Base-by-base conservation (phyloP, 1,140 invertebrate species). In the Drepana arcuata region DNA sequence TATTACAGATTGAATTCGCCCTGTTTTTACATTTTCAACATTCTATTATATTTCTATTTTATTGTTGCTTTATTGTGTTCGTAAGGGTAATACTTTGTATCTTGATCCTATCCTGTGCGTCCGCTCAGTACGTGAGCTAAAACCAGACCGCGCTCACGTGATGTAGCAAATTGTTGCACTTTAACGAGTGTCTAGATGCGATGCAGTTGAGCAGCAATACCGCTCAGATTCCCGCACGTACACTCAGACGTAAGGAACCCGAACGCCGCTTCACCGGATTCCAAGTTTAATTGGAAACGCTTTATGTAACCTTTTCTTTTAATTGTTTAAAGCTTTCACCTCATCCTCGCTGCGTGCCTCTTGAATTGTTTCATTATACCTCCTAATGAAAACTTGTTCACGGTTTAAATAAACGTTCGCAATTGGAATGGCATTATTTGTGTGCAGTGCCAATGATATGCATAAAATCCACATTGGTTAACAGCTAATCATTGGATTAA, bases 201-300 rank as follows among this genome's bases (percentile, higher is more conserved):
- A 16, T 68, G 60, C 52, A 66, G 53, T 62, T 59, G 51, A 53
- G 41, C 58, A 58, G 57, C 49, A 59, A 62, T 53, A 49, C 48
- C 35, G 48, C 26, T 43, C 48, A 63, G 68, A 69, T 67, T 65
- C 65, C 41, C 57, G 50, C 62, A 71, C 63, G 61, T 54, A 45
- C 39, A 45, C 26, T 34, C 41, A 52, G 62, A 55, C 54, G 58
- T 51, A 62, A 70, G 45, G 44, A 54, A 48, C 49, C 48, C 58
- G 45, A 53, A 35, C 46, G 47, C 55, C 61, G 54, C 47, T 50
- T 60, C 57, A 48, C 48, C 50, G 60, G 60, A 74, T 78, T 72
- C 70, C 66, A 59, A 58, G 37, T 56, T 74, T 74, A 78, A 78
- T 78, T 78, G 66, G 64, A 74, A 78, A 72, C 70, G 62, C 54